A percentile compares a stretch with the other conserved stretches of the same genome.
Conservation (phyloP, 2,113 vertebrate genomes). For the Ahaetulla prasina region DNA sequence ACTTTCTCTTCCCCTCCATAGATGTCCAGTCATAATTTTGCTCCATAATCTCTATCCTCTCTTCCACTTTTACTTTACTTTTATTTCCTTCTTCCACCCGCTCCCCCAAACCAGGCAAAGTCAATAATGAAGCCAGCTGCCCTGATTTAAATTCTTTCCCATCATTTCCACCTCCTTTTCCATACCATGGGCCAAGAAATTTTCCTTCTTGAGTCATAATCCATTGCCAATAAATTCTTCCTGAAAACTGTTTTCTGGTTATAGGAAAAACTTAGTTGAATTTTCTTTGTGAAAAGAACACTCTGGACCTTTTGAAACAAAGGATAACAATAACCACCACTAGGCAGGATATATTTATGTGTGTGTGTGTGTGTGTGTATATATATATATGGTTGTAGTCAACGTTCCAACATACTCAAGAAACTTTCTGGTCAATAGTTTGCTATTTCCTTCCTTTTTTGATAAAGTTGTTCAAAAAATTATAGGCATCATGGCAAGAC, state of each 20-base stretch:
- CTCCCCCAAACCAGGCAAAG: neutral
- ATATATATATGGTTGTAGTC: neutral
- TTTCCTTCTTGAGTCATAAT: neutral
- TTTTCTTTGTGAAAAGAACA: neutral
- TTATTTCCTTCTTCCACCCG: neutral
- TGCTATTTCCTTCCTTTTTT: neutral
- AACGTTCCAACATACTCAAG: neutral
- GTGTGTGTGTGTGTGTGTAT: too few relatives aligned
- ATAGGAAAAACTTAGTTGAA: neutral
- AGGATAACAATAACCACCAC: neutral
- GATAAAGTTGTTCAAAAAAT: neutral
- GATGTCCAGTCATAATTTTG: neutral
- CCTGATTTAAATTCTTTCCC: neutral
- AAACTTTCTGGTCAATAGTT: neutral
- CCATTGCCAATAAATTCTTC: neutral
- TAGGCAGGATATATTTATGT: too few relatives aligned
- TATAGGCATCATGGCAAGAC: neutral
- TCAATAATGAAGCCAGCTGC: neutral
- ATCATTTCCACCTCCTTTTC: neutral
- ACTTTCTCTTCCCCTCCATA: neutral
- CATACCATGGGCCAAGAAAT: neutral
- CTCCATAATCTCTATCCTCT: neutral
- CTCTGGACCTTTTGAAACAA: neutral
- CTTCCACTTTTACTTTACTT: neutral
- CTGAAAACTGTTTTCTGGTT: neutral